A percentile compares a stretch with the other conserved stretches of the same genome.
Conservation (phyloP, 2,888 invertebrate species). For the Leptopilina myrica region DNA sequence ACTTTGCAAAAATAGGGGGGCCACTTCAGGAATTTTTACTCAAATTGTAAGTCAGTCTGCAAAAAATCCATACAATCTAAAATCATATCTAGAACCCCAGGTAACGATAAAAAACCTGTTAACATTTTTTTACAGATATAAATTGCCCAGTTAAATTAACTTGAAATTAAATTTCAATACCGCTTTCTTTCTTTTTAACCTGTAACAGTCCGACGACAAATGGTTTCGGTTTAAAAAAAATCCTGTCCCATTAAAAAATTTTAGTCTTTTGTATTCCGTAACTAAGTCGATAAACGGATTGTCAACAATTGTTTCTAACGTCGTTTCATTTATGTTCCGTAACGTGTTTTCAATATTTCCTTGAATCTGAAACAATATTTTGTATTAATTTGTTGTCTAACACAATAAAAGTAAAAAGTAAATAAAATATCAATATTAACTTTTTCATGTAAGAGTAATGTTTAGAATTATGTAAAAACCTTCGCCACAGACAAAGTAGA, state of each 20-base stretch:
- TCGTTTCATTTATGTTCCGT: neutral
- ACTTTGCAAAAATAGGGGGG: no score
- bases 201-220: neutral
- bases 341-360: neutral
- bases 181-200: neutral
- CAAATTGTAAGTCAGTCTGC: neutral
- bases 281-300: neutral
- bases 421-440: neutral
- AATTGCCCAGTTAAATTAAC: neutral
- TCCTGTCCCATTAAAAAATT: neutral
- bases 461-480: no score
- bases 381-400: neutral
- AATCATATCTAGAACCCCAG: neutral
- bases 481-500: no score
- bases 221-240: neutral
- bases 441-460: conserved; percentile 13
- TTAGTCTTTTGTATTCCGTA: neutral
- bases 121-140: neutral
- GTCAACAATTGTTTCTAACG: no score
- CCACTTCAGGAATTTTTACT: no score
- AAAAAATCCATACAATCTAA: neutral
- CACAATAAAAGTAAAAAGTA: neutral
- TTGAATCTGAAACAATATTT: neutral
- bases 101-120: neutral
- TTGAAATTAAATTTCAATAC: neutral